Percentiles rank a stretch among this genome's conserved stretches.
Conservation (phyloP, 2,113 vertebrate species). For the Hippocampus barbouri region DNA sequence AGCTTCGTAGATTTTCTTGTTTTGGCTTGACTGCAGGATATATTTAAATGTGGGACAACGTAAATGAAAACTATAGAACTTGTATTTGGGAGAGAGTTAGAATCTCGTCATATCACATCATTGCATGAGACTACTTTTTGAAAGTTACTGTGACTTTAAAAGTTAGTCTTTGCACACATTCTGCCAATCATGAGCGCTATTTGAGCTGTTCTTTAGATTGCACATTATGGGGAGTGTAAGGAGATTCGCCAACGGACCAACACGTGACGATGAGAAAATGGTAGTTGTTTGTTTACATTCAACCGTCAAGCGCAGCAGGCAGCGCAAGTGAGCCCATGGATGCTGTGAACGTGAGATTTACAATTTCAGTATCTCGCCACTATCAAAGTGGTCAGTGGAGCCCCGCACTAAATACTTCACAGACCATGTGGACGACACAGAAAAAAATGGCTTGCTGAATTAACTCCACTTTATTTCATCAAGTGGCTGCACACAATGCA, state of each 20-base stretch:
- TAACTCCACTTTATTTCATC: no score
- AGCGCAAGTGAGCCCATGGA: not conserved
- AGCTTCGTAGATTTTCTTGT: slow-evolving; percentile 34
- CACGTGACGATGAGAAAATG: not conserved
- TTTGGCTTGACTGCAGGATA: slow-evolving; percentile 17
- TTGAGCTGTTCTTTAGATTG: not conserved
- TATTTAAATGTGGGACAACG: slow-evolving; percentile 45
- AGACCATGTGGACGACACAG: not conserved
- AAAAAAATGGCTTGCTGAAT: no score
- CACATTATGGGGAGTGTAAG: not conserved
- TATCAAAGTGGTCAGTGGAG: not conserved
- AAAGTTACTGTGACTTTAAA: not conserved
- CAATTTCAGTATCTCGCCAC: not conserved
- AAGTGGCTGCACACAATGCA: no score
- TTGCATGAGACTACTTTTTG: not conserved
- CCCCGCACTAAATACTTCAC: not conserved
- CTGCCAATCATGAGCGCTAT: not conserved
- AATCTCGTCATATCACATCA: slow-evolving; percentile 24
- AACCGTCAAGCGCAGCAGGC: not conserved
- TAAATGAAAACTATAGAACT: slow-evolving; percentile 31
- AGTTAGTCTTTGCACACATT: not conserved
- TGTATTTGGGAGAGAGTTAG: slow-evolving; percentile 25
- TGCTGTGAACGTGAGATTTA: not conserved
- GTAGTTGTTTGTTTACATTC: not conserved
- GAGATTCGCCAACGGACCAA: not conserved